Evolutionary conservation across 2,113 vertebrate species (phyloP), one percentile per base, ranked within the genome.

Genomic region (Mastomys coucha): DNA sequence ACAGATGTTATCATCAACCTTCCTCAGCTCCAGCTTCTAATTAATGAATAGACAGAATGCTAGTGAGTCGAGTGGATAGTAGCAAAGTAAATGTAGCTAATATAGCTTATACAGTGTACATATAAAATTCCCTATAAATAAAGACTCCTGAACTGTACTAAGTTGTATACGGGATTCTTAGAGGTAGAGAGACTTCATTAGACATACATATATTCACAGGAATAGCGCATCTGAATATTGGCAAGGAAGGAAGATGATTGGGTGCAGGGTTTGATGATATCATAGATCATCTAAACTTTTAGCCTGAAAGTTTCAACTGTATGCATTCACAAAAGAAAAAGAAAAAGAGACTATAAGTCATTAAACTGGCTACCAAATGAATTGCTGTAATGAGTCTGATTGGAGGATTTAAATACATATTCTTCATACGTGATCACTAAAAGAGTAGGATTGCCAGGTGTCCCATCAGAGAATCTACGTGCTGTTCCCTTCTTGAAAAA

Each of bases 251-350:
- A 92, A 31, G 49, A 33, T 69, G 51, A 53, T 19, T 86, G 28
- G 75, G 33, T 77, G 11, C 24, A 65, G 16, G 20, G 51, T 76
- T 95, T 72, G 84, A 82, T 36, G 89, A 45, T 9, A 53, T 82
- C 85, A 70, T 70, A 58, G 36, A 26, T 70, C 45, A 63, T 51
- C 31, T 45, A 7, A 49, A 22, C 42, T 91, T 91, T 92, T 95
- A 77, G 85, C 26, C n/a, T 96, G n/a, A n/a, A 82, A 90, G 78
- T 95, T 92, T 92, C 67, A 90, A 36, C 31, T 87, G 9, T 65
- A 36, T 90, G 16, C 42, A 49, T 82, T 92, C 51, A 82, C 69
- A 65, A 70, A 73, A 80, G 28, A 89, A n/a, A 78, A 82, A 82
- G 11, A 91, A 33, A 91, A 95, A 76, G n/a, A 82, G 53, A 36